Evolutionary conservation across 2,113 vertebrate species (phyloP).

Genomic region (Brienomyrus brachyistius): DNA sequence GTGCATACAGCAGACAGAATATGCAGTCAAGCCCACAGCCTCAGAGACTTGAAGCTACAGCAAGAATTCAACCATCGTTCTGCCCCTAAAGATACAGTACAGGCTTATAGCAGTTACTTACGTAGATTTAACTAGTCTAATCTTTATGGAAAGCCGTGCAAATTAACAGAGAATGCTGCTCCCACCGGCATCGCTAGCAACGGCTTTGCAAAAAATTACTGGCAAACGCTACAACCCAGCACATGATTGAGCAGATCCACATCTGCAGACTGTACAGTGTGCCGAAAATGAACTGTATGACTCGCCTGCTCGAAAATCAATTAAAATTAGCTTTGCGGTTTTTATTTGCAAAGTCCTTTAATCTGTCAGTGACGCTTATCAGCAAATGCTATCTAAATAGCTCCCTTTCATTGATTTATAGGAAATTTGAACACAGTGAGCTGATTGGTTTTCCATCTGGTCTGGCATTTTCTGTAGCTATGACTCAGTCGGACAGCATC

Average conservation of each 20-base stretch:
- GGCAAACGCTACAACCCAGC: background rate
- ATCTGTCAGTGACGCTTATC: constrained; percentile 8
- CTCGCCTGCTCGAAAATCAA: constrained; percentile 7
- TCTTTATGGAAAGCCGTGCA: background rate
- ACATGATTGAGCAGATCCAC: background rate
- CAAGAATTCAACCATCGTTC: background rate
- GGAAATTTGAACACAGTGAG: constrained; percentile 10
- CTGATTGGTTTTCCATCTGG: constrained; percentile 15
- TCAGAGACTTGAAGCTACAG: background rate
- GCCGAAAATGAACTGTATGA: background rate
- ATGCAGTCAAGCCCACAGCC: background rate
- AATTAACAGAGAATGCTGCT: background rate
- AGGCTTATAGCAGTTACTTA: background rate
- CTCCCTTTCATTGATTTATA: constrained; percentile 1
- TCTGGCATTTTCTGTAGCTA: background rate
- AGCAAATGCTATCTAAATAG: background rate
- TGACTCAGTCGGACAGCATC: background rate
- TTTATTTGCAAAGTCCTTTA: constrained; percentile 7
- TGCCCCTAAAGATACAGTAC: background rate
- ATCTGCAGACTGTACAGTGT: background rate
- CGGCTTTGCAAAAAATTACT: background rate
- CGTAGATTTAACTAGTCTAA: background rate
- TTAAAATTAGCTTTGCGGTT: constrained; percentile 7
- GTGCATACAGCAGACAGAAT: too few relatives aligned
- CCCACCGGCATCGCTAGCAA: background rate